A percentile compares a stretch with the other conserved stretches of the same genome.
Conservation (phyloP, 2,888 invertebrate species). For the Machimus rusticus region DNA sequence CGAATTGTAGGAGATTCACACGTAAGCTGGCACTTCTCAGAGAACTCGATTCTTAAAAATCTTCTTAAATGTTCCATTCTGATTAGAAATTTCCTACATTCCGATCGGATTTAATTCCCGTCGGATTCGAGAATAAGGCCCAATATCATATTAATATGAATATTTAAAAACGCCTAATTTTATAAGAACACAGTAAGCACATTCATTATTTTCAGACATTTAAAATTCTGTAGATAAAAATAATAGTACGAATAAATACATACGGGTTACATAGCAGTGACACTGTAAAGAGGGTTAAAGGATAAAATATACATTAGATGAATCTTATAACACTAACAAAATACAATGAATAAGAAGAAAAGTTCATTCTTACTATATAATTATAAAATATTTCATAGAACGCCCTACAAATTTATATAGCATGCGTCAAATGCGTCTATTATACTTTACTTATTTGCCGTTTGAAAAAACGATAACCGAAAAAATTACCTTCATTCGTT, state of each 20-base stretch:
- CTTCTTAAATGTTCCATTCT: no score
- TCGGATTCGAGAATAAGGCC: no score
- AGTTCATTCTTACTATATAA: conserved; percentile 14
- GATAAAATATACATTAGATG: conserved; percentile 10
- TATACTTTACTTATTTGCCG: background rate
- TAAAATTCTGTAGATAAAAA: background rate
- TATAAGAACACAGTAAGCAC: background rate
- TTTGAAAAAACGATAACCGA: background rate
- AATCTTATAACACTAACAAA: conserved; percentile 16
- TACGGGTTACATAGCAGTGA: background rate
- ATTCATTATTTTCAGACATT: background rate
- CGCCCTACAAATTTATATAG: conserved; percentile 21
- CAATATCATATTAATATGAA: background rate
- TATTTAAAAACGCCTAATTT: background rate
- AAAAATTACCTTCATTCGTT: background rate
- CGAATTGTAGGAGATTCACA: no score
- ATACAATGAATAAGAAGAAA: conserved; percentile 20
- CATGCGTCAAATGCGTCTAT: conserved; percentile 28
- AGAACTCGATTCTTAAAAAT: no score
- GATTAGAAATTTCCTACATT: no score
- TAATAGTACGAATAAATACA: background rate
- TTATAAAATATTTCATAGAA: conserved; percentile 27
- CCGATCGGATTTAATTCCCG: no score
- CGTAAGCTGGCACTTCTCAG: no score
- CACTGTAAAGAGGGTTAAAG: background rate